Evolutionary conservation across 1,140 invertebrate species (phyloP).

Genomic region (Bombus affinis): DNA sequence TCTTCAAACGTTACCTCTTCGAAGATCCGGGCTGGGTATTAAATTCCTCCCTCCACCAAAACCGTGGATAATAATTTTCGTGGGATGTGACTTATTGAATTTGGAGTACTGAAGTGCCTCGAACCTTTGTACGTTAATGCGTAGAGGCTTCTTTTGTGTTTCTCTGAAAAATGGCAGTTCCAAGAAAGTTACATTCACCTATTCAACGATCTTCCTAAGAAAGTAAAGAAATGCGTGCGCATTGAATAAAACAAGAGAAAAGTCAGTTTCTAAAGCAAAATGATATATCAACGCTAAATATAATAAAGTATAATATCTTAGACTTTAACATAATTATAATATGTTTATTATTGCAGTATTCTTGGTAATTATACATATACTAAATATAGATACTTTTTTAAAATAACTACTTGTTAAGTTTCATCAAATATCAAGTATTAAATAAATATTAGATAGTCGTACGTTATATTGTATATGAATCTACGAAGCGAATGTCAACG

Average conservation of each 20-base stretch:
- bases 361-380: too few species aligned
- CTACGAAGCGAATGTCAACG: background rate
- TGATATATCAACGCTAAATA: too few species aligned
- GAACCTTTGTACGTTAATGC: conserved; percentile 87
- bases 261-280: background rate
- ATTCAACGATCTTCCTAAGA: background rate
- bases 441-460: too few species aligned
- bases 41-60: conserved; percentile 91
- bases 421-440: too few species aligned
- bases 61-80: conserved; percentile 92
- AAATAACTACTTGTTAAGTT: too few species aligned
- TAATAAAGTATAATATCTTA: background rate
- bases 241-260: background rate
- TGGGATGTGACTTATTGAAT: conserved; percentile 89
- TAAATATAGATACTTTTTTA: too few species aligned
- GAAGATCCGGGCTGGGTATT: conserved; percentile 91
- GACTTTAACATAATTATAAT: background rate
- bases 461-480: background rate
- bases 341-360: too few species aligned
- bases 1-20: conserved; percentile 82
- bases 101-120: conserved; percentile 87
- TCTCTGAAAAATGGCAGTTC: conserved; percentile 81
- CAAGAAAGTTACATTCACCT: background rate
- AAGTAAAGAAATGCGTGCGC: background rate
- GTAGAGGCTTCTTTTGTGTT: conserved; percentile 88